A percentile compares a stretch with the other conserved stretches of the same genome.
Evolutionary conservation across 2,113 vertebrate genomes (phyloP).

Genomic region (Percopsis transmontana): DNA sequence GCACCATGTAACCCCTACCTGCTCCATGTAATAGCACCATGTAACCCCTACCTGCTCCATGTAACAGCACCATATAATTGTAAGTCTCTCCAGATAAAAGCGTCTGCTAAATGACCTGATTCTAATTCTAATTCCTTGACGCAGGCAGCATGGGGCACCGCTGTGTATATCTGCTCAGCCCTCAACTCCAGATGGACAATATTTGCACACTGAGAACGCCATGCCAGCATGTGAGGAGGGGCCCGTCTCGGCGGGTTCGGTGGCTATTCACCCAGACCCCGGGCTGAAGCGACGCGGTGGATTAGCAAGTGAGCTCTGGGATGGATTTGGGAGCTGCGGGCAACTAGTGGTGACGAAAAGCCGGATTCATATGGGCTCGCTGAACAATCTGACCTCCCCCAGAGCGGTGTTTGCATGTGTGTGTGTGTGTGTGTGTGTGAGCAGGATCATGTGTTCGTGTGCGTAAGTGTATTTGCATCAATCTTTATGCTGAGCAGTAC

Average conservation of each 20-base stretch:
- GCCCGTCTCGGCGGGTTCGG: constrained; percentile 43
- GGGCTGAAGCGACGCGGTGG: constrained; percentile 56
- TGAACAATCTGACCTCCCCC: constrained; percentile 38
- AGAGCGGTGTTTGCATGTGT: constrained; percentile 39
- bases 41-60: too few relatives aligned
- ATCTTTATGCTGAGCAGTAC: neutral
- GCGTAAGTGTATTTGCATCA: neutral
- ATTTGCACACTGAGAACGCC: constrained; percentile 49
- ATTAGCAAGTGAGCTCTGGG: constrained; percentile 60
- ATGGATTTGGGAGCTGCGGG: constrained; percentile 44
- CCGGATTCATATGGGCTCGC: constrained; percentile 54
- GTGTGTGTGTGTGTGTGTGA: constrained; percentile 5
- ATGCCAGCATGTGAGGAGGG: constrained; percentile 48
- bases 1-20: too few relatives aligned
- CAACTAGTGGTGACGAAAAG: constrained; percentile 55
- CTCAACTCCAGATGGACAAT: constrained; percentile 32
- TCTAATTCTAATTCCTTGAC: constrained; percentile 2
- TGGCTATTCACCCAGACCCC: constrained; percentile 49
- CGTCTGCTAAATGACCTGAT: too few relatives aligned
- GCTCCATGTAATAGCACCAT: too few relatives aligned
- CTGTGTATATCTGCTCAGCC: constrained; percentile 29
- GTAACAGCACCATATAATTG: too few relatives aligned
- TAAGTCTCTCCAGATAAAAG: too few relatives aligned
- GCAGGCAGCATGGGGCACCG: constrained; percentile 3
- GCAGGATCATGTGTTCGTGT: constrained; percentile 5